phyloP scores from a whole-genome alignment of 2,113 vertebrate species.

The Cyanistes caeruleus region DNA sequence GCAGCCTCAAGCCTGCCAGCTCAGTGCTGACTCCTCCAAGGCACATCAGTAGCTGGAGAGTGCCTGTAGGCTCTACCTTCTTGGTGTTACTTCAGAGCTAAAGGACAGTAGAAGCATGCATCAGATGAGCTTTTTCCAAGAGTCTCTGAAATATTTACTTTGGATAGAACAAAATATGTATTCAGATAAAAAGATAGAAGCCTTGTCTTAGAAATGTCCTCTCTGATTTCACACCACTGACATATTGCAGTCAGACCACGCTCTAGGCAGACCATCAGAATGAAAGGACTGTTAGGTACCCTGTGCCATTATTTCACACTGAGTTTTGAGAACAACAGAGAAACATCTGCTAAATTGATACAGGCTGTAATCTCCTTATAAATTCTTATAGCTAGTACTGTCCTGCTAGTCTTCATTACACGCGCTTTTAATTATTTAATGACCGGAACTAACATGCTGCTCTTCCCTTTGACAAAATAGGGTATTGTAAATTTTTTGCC shows the following conservation, averaged over 20 bases:
- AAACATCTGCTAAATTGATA: neutral
- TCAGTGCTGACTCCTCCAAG: neutral
- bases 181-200: neutral
- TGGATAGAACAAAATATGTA: neutral
- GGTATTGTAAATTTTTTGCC: neutral
- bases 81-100: neutral
- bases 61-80: neutral
- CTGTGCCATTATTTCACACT: neutral
- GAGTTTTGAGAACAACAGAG: neutral
- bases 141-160: neutral
- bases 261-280: neutral
- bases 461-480: neutral
- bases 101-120: neutral
- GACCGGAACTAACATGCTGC: neutral
- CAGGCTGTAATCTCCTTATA: neutral
- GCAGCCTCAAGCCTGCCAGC: neutral
- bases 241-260: rapidly evolving
- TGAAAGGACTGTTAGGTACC: neutral
- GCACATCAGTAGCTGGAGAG: neutral
- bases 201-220: neutral
- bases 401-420: neutral
- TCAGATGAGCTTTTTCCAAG: neutral
- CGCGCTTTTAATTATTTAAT: neutral
- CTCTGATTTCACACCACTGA: neutral
- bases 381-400: neutral